Base-by-base conservation (phyloP, 2,113 vertebrate genomes). In the Brachypodius melanocephalos region DNA sequence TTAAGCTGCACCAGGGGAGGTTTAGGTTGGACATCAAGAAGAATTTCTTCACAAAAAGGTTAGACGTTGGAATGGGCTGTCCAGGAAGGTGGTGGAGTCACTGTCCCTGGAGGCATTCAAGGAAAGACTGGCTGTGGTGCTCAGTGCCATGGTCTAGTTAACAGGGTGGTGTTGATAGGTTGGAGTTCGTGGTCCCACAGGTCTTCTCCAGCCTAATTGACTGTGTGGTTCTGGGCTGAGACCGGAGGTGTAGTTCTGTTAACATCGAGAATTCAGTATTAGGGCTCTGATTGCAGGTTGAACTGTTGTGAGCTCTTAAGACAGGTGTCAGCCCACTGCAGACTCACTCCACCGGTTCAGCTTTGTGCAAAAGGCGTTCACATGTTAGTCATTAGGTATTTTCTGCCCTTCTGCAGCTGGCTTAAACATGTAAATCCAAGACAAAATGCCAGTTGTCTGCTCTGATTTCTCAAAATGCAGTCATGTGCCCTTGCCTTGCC, bases 251-350 rank as follows among this genome's bases (percentile, higher is more conserved):
- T 11, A 5, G 18, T 12, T 74, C 42, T 26, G 2, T 40, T 57
- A 31, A 26, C 15, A 14, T 2, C 2, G 7, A 65, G 72, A 24
- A 48, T 34, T 38, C 34, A 4, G 2, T 26, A 1, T 25, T 48
- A 6, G 52, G 38, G 40, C 51, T n/a, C 16, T 48, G 15, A 7
- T 21, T 38, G 46, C 43, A 36, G 65, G 34, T 55, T 51, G 52
- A 14, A 3, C 24, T 75, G 43, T 1, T 2, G 12, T 1, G 1
- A 24, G 9, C 6, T 9, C 20, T 1, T 43, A 2, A 4, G 26
- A 43, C 66, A 55, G 61, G 40, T 7, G 4, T n/a, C 3, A 2
- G 32, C 58, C n/a, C 17, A 5, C 45, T 32, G 3, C 22, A 38
- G 18, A 72, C 88, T 82, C 0, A 4, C 52, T 75, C 74, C 10